Percentiles rank a stretch among this genome's conserved stretches.
phyloP scores from a whole-genome alignment of 2,888 invertebrate genomes.

The Epistrophe eligans region DNA sequence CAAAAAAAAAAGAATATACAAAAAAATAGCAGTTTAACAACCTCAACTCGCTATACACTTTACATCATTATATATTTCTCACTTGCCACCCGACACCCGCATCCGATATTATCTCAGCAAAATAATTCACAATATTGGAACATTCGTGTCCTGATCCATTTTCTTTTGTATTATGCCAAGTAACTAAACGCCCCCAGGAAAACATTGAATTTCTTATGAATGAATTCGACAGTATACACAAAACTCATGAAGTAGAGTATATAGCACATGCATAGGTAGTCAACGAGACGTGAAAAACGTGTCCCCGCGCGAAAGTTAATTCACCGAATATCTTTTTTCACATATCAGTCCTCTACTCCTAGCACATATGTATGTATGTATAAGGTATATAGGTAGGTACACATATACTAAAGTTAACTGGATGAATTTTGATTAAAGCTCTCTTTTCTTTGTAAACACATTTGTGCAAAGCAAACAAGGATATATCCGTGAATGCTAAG shows the following conservation, averaged over 20 bases:
- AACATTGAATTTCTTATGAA: constrained; percentile 73
- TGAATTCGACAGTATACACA: constrained; percentile 56
- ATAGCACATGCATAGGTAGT: not conserved
- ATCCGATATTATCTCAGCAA: too few species aligned
- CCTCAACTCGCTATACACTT: not conserved
- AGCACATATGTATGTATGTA: not conserved
- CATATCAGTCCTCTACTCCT: not conserved
- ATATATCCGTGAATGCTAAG: constrained; percentile 28
- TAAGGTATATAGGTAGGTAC: not conserved
- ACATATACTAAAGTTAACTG: constrained; percentile 7
- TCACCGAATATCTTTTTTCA: constrained; percentile 8
- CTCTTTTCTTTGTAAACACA: constrained; percentile 26
- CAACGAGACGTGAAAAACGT: not conserved
- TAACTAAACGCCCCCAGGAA: constrained; percentile 31
- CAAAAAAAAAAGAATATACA: not conserved
- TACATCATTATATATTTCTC: not conserved
- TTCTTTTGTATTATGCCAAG: constrained; percentile 33
- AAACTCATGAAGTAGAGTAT: not conserved
- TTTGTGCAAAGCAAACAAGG: constrained; percentile 32
- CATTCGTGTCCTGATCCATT: constrained; percentile 1
- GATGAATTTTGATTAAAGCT: constrained; percentile 63
- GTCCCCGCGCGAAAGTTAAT: constrained; percentile 47
- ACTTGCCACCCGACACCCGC: too few species aligned
- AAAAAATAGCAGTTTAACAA: constrained; percentile 16
- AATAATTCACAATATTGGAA: constrained; percentile 10